A percentile compares a stretch with the other conserved stretches of the same genome.
phyloP scores from a whole-genome alignment of 2,888 invertebrate genomes.

The Phalangium opilio region DNA sequence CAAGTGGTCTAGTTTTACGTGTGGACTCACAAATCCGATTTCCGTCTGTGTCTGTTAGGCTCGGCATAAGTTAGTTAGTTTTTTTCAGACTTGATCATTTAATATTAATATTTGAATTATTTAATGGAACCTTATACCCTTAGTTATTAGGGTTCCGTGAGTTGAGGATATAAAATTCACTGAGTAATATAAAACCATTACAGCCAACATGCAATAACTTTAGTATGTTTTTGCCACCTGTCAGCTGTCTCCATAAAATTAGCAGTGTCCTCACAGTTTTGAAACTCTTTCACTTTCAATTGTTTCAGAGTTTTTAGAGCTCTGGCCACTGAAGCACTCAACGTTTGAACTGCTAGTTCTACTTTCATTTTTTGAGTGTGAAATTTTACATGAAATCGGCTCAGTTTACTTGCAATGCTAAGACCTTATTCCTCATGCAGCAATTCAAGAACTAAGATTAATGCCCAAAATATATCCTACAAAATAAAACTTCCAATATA shows the following conservation, averaged over 20 bases:
- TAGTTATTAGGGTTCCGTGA: background rate
- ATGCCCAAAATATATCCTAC: conserved; percentile 5
- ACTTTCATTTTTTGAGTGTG: conserved; percentile 17
- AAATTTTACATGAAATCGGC: conserved; percentile 9
- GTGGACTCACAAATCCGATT: no score
- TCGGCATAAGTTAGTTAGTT: no score
- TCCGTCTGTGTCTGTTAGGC: no score
- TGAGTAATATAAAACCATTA: no score
- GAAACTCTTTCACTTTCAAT: conserved; percentile 2
- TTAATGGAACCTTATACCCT: conserved; percentile 4
- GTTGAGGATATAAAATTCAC: background rate
- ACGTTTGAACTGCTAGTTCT: conserved; percentile 14
- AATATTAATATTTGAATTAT: background rate
- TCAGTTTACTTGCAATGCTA: conserved; percentile 10
- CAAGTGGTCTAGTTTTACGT: no score
- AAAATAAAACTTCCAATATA: no score
- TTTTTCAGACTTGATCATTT: no score
- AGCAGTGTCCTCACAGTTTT: background rate
- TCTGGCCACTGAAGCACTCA: conserved; percentile 16
- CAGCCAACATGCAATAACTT: no score
- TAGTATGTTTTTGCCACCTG: background rate
- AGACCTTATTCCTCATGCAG: conserved; percentile 12
- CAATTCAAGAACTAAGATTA: conserved; percentile 5
- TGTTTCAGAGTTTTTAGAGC: conserved; percentile 5
- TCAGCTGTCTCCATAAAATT: conserved; percentile 2